Conservation (phyloP, 2,797 vertebrate species). For the Melanogrammus aeglefinus region DNA sequence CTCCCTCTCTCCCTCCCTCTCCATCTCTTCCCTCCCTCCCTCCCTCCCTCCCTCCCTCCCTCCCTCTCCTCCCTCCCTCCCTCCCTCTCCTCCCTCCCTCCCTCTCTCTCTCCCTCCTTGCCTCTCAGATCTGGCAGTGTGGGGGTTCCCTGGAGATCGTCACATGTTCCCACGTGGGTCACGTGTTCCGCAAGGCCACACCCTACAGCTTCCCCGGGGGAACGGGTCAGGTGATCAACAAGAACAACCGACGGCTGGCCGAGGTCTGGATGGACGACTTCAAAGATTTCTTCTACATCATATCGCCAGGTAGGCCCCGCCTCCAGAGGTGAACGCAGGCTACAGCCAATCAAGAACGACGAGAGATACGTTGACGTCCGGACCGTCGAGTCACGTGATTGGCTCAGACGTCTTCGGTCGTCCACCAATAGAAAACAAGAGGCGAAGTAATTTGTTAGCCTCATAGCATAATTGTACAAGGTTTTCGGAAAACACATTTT, state of each 20-base stretch:
- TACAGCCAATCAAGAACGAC: background rate
- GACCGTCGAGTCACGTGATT: too few species aligned
- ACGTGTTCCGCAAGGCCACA: conserved; percentile 97
- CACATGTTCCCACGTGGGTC: conserved; percentile 95
- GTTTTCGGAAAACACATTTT: too few species aligned
- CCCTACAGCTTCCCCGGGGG: conserved; percentile 97
- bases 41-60: too few species aligned
- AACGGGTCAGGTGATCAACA: conserved; percentile 97
- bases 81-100: background rate
- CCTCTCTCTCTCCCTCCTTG: too few species aligned
- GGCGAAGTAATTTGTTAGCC: too few species aligned
- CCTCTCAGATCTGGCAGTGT: conserved; percentile 91
- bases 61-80: background rate
- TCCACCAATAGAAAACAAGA: too few species aligned
- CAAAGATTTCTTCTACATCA: conserved; percentile 99
- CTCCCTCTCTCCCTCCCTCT: background rate
- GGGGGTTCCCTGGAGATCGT: conserved; percentile 94
- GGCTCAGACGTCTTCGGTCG: too few species aligned
- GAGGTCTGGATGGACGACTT: conserved; percentile 97
- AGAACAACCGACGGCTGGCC: conserved; percentile 94
- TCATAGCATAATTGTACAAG: too few species aligned
- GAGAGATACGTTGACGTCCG: too few species aligned
- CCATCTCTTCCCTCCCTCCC: background rate
- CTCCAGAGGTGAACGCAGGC: background rate
- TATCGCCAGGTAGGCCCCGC: conserved; percentile 84